Base-by-base conservation (phyloP, 1,140 invertebrate genomes). In the Papilio machaon region DNA sequence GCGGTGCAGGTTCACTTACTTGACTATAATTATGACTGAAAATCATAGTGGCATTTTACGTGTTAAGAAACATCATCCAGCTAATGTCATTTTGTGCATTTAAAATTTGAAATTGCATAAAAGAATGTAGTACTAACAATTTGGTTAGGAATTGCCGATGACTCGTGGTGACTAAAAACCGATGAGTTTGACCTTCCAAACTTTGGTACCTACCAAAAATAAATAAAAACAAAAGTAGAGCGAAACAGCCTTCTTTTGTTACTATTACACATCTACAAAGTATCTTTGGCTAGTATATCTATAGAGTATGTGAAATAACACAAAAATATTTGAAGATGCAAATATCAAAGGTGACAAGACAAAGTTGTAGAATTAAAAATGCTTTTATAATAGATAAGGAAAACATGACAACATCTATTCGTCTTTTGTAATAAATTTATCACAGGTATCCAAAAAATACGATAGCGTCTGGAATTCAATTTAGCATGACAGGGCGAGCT, bases 381-480 rank as follows among this genome's bases (percentile, higher is more conserved):
- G n/a, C 54, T 58, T 58, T 58, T 17, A 58, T 19, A 58, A 8
- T n/a, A 4, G 17, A n/a, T 7, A 58, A 30, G 23, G 23, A 30
- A 4, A 52, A 58, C 54, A 58, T 19, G 7, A n/a, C 17, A 58
- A 58, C n/a, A 58, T n/a, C 23, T n/a, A n/a, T n/a, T n/a, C n/a
- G 54, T 58, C 8, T 58, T 19, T 58, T 58, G 54, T 19, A 58
- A 54, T 54, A n/a, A n/a, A 19, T 6, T 58, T 58, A 17, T 58
- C 9, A 19, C 8, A 19, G 8, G 54, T 58, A 58, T 58, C 8
- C 38, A 17, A 58, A 58, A 58, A 58, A n/a, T 58, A 19, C 17
- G n/a, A 58, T 58, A 58, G 17, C n/a, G 54, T 58, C 17, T 58
- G 54, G 54, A 58, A 58, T 58, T 58, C 54, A 58, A 58, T 58